Conservation (phyloP, 2,888 invertebrate genomes). For the Watsonalla cultraria region DNA sequence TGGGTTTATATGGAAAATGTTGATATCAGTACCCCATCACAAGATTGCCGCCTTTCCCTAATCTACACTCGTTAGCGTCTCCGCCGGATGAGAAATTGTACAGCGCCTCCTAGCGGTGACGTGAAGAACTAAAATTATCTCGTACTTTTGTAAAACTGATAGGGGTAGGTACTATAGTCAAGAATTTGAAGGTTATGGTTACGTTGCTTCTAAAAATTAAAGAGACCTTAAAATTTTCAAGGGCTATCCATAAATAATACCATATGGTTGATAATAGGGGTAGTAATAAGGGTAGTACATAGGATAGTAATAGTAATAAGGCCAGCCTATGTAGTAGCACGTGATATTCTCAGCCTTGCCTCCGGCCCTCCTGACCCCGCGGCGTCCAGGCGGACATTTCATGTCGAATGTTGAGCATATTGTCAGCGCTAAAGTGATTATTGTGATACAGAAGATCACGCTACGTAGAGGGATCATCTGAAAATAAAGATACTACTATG, state of each 20-base stretch:
- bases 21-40: no score
- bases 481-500: background rate
- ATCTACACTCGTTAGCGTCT: no score
- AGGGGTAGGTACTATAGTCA: no score
- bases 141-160: no score
- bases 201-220: no score
- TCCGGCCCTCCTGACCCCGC: background rate
- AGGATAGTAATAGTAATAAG: slow-evolving; percentile 19
- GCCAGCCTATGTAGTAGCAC: slow-evolving; percentile 5
- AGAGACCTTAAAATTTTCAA: background rate
- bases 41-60: no score
- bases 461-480: background rate
- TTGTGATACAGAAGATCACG: background rate
- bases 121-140: no score
- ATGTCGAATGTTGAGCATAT: no score
- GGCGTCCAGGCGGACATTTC: background rate
- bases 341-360: background rate
- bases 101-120: no score
- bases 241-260: background rate
- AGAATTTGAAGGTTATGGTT: no score
- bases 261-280: background rate
- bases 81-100: no score
- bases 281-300: slow-evolving; percentile 14
- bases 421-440: background rate
- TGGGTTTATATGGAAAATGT: no score